Conservation (phyloP, 2,888 invertebrate species). For the Myopa tessellatipennis region DNA sequence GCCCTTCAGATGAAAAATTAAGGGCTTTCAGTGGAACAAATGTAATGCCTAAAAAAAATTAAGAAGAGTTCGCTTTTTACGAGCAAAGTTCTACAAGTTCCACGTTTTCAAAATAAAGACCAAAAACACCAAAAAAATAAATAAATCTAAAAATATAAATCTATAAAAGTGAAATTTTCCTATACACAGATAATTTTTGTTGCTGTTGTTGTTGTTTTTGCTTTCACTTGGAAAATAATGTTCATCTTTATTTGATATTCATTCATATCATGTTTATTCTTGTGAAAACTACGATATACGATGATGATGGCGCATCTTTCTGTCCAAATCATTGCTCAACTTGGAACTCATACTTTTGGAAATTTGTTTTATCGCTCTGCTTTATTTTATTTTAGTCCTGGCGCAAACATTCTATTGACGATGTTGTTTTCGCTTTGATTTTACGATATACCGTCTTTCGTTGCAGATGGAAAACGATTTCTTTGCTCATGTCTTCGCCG, state of each 20-base stretch:
- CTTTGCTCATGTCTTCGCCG: constrained; percentile 78
- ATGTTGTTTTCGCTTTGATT: neutral
- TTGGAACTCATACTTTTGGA: neutral
- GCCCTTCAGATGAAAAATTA: neutral
- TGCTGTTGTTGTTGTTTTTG: too few relatives aligned
- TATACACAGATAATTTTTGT: too few relatives aligned
- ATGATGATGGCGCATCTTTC: too few relatives aligned
- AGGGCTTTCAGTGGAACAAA: neutral
- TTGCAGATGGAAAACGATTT: constrained; percentile 66
- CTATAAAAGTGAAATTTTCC: too few relatives aligned
- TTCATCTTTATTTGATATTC: constrained; percentile 2
- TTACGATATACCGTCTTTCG: constrained; percentile 10
- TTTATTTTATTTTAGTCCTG: neutral
- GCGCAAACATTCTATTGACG: neutral
- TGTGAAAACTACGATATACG: constrained; percentile 14
- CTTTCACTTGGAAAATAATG: too few relatives aligned
- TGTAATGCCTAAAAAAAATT: neutral
- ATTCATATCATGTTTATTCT: constrained; percentile 11
- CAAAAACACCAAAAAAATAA: neutral
- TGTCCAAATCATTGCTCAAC: too few relatives aligned
- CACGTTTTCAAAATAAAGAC: neutral
- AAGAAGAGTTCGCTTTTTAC: neutral
- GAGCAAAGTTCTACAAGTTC: neutral
- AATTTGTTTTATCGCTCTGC: neutral
- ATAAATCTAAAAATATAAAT: too few relatives aligned